Base-by-base conservation (phyloP, 1,140 invertebrate genomes). In the Drosophila sucinea region DNA sequence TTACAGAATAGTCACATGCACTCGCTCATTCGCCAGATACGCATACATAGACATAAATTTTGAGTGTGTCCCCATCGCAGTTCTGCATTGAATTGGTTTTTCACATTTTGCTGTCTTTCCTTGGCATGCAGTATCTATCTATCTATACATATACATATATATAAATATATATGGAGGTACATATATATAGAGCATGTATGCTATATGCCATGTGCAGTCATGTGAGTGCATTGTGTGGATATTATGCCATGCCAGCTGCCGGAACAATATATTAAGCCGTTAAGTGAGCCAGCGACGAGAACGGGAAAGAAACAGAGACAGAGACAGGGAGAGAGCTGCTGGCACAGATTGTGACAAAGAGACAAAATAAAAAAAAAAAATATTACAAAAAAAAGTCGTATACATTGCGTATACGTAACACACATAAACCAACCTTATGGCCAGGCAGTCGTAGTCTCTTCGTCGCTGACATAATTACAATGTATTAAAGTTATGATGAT, bases 181-280 rank as follows among this genome's bases (percentile, higher is more conserved):
- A 56, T 32, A 32, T 56, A 40, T 29, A 40, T 61, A 35, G 4
- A 7, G 17, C 25, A 40, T 73, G 67, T 73, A 73, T 73, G 60
- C 38, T 57, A 41, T 38, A 63, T 47, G 73, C 73, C 73, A 76
- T 68, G 82, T 73, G 78, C 79, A 84, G 62, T 70, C 81, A 77
- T 76, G 44, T 77, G 76, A 60, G 44, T 51, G 62, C 33, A 44
- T 63, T 73, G 51, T 68, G 57, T 33, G 65, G 69, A 65, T 67
- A 87, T 86, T 87, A 86, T 86, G 83, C 79, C 70, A 63, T 51
- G 70, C 77, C 83, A 80, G 80, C 80, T 84, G 84, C 84, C 70
- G 84, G 72, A 80, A 87, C 84, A 89, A 87, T 89, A 89, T 87
- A 87, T 87, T 87, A 87, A 87, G 77, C 84, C 73, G 84, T 87